Base-by-base conservation (phyloP, 2,888 invertebrate species). In the Dolichomitus sp. region DNA sequence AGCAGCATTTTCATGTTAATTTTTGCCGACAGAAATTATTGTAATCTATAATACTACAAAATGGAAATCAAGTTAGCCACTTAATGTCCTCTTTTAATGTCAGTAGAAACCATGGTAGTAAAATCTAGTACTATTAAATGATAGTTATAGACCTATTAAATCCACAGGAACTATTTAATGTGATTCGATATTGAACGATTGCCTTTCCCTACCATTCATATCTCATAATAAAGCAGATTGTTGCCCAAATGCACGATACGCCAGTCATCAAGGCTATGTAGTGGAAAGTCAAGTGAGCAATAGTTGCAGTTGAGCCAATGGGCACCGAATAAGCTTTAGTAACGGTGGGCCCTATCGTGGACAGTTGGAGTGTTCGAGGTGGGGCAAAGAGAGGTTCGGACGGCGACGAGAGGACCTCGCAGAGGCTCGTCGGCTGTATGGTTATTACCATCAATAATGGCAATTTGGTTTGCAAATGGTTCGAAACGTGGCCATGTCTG, bases 361-460 rank as follows among this genome's bases (percentile, higher is more conserved):
- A 61, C 57, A 48, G 42, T 63, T 37, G 48, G 1, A 42, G 65
- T 57, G 54, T 54, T 45, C 9, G 54, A 63, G 40, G 37, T 48
- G 61, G 48, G 68, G 63, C 54, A 74, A 66, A 23, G 66, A 65
- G 69, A 63, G 73, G 68, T 75, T 61, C 45, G 73, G 74, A 50
- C 66, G 73, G 66, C 63, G 69, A 63, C 37, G 77, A 81, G 79
- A 74, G 70, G 73, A 72, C 77, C 59, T 37, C 72, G 66, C 65
- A 80, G 83, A 84, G 89, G 86, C 88, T 87, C 88, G 88, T 87
- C 87, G 87, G 90, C 90, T 91, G 91, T 92, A 91, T 90, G 90
- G 91, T 92, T 92, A 92, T 92, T 92, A 92, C 92, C 92, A 92
- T 92, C 91, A 92, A 92, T 92, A 92, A 92, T 92, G 91, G 91